Percentiles rank a stretch among this genome's conserved stretches.
phyloP scores from a whole-genome alignment of 2,888 invertebrate species.

The Nowickia ferox region DNA sequence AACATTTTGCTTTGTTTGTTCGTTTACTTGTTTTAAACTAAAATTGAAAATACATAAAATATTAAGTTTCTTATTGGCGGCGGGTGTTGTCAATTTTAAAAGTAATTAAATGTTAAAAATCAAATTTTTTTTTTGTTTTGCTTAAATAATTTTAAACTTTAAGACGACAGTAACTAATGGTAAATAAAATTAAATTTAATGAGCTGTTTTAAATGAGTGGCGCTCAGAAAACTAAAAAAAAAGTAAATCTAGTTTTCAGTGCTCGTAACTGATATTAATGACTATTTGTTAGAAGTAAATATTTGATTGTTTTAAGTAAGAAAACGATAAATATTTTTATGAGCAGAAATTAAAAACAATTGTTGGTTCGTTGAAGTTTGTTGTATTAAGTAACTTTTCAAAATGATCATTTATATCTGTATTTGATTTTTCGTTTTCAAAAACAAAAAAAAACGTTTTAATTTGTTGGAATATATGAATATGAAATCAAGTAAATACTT shows the following conservation, averaged over 20 bases:
- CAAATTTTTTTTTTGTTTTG: conserved; percentile 7
- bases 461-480: not conserved
- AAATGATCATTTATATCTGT: not conserved
- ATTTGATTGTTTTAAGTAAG: not conserved
- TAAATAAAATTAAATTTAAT: conserved; percentile 70
- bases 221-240: conserved; percentile 13
- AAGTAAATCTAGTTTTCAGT: conserved; percentile 36
- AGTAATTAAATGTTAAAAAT: conserved; percentile 66
- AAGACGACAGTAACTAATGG: conserved; percentile 67
- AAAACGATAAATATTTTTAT: conserved; percentile 17
- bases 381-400: not conserved
- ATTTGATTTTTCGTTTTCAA: not conserved
- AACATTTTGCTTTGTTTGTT: not conserved
- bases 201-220: conserved; percentile 59
- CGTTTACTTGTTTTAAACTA: not conserved
- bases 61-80: conserved; percentile 64
- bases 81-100: conserved; percentile 72
- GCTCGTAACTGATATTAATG: conserved; percentile 22
- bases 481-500: not conserved
- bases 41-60: conserved; percentile 21
- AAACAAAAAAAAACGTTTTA: not conserved
- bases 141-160: conserved; percentile 9
- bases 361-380: not conserved
- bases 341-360: not conserved
- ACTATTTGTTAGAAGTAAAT: not conserved